Percentiles rank a stretch among this genome's conserved stretches.
Evolutionary conservation across 2,797 vertebrate species (phyloP).

Genomic region (Gymnopithys bicolor): DNA sequence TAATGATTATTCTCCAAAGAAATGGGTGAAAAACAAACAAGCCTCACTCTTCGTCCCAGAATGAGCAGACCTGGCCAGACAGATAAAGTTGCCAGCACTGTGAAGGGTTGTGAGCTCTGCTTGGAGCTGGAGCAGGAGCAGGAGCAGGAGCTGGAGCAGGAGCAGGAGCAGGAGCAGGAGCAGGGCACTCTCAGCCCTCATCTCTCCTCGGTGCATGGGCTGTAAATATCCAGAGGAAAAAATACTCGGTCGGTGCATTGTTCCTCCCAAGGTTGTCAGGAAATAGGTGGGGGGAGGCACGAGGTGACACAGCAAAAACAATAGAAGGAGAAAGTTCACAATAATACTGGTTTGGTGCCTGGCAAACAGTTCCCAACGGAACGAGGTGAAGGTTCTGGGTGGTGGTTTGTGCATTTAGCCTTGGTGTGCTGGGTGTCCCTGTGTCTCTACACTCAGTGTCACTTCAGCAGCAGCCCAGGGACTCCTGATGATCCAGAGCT

Average conservation of each 20-base stretch:
- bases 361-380: neutral
- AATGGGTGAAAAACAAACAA: neutral
- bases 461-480: neutral
- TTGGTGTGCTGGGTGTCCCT: neutral
- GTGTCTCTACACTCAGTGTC: neutral
- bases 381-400: neutral
- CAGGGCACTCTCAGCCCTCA: neutral
- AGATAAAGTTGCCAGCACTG: neutral
- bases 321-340: slow-evolving; percentile 35
- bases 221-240: slow-evolving; percentile 33
- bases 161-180: neutral
- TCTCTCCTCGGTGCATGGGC: accelerated
- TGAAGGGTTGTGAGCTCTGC: neutral
- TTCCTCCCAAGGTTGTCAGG: slow-evolving; percentile 46
- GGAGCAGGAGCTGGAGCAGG: no score
- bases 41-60: neutral
- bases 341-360: neutral
- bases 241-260: neutral
- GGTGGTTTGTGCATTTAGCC: neutral
- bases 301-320: slow-evolving; percentile 4
- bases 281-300: neutral
- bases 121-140: neutral
- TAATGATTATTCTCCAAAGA: neutral
- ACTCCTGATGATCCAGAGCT: neutral
- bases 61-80: neutral